Conservation (phyloP, 2,888 invertebrate genomes). For the Stratiomys singularior region DNA sequence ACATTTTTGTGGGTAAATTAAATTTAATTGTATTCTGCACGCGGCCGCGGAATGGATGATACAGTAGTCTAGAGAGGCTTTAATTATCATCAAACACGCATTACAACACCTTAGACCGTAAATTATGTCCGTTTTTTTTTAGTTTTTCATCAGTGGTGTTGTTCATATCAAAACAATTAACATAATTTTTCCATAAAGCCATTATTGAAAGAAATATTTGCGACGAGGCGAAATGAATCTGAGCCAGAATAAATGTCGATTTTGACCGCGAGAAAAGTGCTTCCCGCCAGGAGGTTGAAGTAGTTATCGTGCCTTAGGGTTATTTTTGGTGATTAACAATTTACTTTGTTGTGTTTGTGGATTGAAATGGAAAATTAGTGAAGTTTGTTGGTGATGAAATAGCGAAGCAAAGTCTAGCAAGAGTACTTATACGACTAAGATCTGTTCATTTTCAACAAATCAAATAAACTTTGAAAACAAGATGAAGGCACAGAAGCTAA, state of each 20-base stretch:
- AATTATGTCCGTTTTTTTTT: not conserved
- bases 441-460: too few species aligned
- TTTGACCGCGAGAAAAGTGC: not conserved
- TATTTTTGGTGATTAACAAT: too few species aligned
- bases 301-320: too few species aligned
- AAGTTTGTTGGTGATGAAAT: too few species aligned
- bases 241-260: slow-evolving; percentile 4
- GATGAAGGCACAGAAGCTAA: too few species aligned
- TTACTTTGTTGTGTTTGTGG: too few species aligned
- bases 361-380: too few species aligned
- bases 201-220: slow-evolving; percentile 8
- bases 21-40: slow-evolving; percentile 25
- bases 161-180: slow-evolving; percentile 1
- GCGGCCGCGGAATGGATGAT: slow-evolving; percentile 23
- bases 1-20: slow-evolving; percentile 38
- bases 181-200: slow-evolving; percentile 24
- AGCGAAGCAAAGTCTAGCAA: too few species aligned
- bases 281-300: too few species aligned
- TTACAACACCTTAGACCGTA: slow-evolving; percentile 27
- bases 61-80: slow-evolving; percentile 7
- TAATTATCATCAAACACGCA: slow-evolving; percentile 30
- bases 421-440: too few species aligned
- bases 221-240: not conserved
- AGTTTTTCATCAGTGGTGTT: not conserved
- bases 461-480: too few species aligned